These are phyloP conservation scores for Apteryx mantelli DNA, from an alignment of 2,113 vertebrate genomes.

Conservation along the genomic window DNA sequence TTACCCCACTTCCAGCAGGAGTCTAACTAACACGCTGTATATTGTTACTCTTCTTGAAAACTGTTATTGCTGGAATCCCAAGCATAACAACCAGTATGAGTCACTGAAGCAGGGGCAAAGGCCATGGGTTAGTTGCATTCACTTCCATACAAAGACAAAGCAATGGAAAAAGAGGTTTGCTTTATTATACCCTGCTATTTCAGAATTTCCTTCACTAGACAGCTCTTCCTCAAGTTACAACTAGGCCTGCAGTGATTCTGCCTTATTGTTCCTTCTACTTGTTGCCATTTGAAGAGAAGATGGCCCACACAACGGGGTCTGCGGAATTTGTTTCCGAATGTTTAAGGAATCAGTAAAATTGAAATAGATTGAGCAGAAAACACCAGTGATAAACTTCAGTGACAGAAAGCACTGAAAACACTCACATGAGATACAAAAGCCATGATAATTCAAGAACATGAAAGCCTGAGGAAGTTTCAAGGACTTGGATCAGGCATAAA, in stretches of 20 bases:
- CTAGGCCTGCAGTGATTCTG: background rate
- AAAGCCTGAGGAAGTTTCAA: background rate
- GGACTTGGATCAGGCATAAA: background rate
- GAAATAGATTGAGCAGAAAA: background rate
- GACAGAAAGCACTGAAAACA: background rate
- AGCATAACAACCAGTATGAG: background rate
- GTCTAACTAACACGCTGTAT: background rate
- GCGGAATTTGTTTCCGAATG: background rate
- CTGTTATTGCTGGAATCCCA: slow-evolving; percentile 23
- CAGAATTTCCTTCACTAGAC: background rate
- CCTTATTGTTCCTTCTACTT: background rate
- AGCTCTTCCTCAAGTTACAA: background rate
- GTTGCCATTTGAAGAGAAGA: background rate
- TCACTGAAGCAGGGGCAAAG: background rate
- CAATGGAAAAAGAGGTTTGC: background rate
- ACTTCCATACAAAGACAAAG: background rate
- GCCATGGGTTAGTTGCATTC: background rate
- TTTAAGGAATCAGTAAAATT: background rate
- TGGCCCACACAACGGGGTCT: background rate
- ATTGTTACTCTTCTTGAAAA: background rate
- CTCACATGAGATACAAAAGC: background rate
- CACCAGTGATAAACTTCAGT: background rate
- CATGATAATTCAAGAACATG: background rate
- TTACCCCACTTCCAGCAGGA: background rate
- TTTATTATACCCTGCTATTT: background rate